Base-by-base conservation (phyloP, 2,797 vertebrate species). In the Oryzias dopingdopingensis region DNA sequence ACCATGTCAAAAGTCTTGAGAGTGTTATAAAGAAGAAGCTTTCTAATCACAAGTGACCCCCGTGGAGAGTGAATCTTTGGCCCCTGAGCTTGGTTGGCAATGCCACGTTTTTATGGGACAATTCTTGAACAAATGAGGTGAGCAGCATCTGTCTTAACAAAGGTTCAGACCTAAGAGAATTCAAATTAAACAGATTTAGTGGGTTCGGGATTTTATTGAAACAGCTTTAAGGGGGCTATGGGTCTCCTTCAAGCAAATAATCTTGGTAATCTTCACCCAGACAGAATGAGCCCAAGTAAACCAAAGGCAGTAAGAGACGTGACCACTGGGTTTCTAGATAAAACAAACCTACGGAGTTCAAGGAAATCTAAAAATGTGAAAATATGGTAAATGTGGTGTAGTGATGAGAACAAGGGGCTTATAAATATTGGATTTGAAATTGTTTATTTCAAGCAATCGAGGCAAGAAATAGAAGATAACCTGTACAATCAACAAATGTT, bases 171-270 rank as follows among this genome's bases (percentile, higher is more conserved):
- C 88, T 88, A 67, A 77, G 91, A 92, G 91, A 84, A 91, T 89
- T 91, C 82, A 91, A 91, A 92, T 91, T 88, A 92, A 91, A 88
- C 92, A 91, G 84, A 89, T 90, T 91, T 87, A 87, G 86, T 89
- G 85, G 88, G 74, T 86, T 77, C 61, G 84, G 86, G 89, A 90
- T 82, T 89, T 89, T 90, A 90, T 93, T 91, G 90, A 91, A 91
- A 83, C 62, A 40, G 79, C 86, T 83, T 89, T 81, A 83, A 89
- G 90, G 88, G 87, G 80, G 79, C 89, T 80, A 69, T 47, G 70
- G 79, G 78, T 81, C 70, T 84, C 85, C 87, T 85, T 90, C 71
- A 83, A 86, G 80, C 85, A 72, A 69, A 73, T 77, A 69, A 55
- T 80, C 74, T 81, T 76, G 57, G n/a, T 46, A 5, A 20, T 72